Percentiles rank a stretch among this genome's conserved stretches.
Conservation (phyloP, 2,113 vertebrate genomes). For the Paedocypris sp. region DNA sequence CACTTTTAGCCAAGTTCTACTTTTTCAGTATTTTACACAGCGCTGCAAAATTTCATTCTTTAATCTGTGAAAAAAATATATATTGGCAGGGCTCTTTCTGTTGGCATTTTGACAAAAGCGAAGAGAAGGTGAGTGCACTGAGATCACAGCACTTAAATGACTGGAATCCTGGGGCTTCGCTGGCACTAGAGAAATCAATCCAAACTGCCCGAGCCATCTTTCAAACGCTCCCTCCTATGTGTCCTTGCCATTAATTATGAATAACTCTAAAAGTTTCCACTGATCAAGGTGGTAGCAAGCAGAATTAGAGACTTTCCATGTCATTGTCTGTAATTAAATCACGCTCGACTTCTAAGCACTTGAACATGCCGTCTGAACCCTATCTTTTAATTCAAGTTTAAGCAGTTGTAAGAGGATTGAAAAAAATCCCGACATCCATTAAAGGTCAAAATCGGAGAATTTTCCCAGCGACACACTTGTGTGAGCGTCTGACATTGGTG, state of each 20-base stretch:
- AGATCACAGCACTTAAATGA: background rate
- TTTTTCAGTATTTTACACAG: background rate
- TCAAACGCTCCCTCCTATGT: slow-evolving; percentile 43
- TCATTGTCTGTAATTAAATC: slow-evolving; percentile 12
- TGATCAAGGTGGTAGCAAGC: slow-evolving; percentile 26
- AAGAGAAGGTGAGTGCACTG: background rate
- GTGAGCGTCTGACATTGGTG: background rate
- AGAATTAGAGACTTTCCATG: slow-evolving; percentile 1
- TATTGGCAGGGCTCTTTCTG: background rate
- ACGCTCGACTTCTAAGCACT: background rate
- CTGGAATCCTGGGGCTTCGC: slow-evolving; percentile 18
- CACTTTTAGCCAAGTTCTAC: no score
- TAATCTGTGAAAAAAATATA: background rate
- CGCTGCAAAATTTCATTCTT: background rate
- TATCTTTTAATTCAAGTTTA: background rate
- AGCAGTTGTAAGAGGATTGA: background rate
- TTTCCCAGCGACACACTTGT: background rate
- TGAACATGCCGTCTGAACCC: background rate
- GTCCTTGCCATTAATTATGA: slow-evolving; percentile 47
- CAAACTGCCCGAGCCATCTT: slow-evolving; percentile 45
- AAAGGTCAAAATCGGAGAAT: background rate
- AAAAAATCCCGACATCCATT: background rate
- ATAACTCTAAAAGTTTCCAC: slow-evolving; percentile 29
- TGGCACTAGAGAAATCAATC: slow-evolving; percentile 45
- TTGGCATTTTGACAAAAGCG: background rate